A percentile compares a stretch with the other conserved stretches of the same genome.
Evolutionary conservation across 1,140 invertebrate genomes (phyloP).

Genomic region (Drosophila nikananu): DNA sequence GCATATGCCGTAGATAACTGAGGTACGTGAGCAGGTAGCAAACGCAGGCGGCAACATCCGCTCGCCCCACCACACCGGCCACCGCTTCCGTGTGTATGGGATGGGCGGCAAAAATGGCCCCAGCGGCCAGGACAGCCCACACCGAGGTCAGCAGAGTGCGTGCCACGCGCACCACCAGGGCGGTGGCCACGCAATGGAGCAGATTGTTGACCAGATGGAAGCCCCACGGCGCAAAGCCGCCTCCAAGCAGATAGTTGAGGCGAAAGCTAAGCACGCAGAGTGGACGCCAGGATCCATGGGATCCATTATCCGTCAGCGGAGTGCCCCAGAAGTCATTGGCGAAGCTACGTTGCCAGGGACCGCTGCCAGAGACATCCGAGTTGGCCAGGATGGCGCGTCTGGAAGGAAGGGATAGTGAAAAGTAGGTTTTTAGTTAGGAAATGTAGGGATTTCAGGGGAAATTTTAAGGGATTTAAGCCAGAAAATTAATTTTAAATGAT

Average conservation of each 20-base stretch:
- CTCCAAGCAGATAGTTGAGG: conserved; percentile 94
- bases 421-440: neutral
- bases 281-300: conserved; percentile 97
- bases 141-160: conserved; percentile 88
- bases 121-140: conserved; percentile 91
- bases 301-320: conserved; percentile 92
- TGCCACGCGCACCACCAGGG: conserved; percentile 91
- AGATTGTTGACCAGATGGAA: conserved; percentile 96
- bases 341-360: conserved; percentile 89
- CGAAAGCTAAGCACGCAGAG: conserved; percentile 96
- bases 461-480: neutral
- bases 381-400: conserved; percentile 96
- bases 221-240: conserved; percentile 94
- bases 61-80: conserved; percentile 97
- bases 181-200: conserved; percentile 93
- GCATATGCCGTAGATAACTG: conserved; percentile 90
- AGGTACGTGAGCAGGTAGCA: conserved; percentile 96
- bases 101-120: conserved; percentile 96
- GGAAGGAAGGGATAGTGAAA: conserved; percentile 60
- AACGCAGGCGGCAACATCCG: conserved; percentile 96
- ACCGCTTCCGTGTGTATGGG: conserved; percentile 98
- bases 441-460: neutral
- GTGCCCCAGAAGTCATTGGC: conserved; percentile 97
- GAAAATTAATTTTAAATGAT: neutral
- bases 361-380: conserved; percentile 91